phyloP scores from a whole-genome alignment of 2,888 invertebrate genomes.

The Cephus nigrinus region DNA sequence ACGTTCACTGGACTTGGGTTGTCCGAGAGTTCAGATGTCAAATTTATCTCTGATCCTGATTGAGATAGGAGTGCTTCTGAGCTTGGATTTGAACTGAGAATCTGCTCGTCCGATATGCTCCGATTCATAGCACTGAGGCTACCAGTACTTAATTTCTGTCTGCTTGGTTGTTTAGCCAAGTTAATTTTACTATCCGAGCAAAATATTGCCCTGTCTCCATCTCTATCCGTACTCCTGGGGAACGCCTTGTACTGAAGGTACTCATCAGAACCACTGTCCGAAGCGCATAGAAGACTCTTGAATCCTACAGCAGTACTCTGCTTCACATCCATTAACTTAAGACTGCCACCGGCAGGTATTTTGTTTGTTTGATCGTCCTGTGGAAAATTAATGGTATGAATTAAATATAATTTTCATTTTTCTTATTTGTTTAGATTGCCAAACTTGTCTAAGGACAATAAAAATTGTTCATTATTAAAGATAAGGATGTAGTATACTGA shows the following conservation, averaged over 20 bases:
- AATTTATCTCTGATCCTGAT: constrained; percentile 39
- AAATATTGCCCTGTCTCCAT: not conserved
- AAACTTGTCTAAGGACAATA: no score
- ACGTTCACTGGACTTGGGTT: constrained; percentile 39
- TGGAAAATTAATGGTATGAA: no score
- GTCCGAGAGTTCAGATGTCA: constrained; percentile 39
- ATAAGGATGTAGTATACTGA: no score
- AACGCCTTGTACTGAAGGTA: constrained; percentile 49
- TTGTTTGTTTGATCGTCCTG: no score
- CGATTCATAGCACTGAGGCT: constrained; percentile 27
- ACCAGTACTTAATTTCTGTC: not conserved
- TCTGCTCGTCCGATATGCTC: constrained; percentile 46
- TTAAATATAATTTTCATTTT: no score
- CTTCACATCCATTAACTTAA: constrained; percentile 39
- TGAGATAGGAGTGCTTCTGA: constrained; percentile 38
- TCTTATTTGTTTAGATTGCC: no score
- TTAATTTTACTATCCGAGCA: constrained; percentile 16
- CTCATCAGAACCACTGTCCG: constrained; percentile 54
- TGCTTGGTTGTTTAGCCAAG: not conserved
- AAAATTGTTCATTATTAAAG: no score
- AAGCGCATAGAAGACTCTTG: constrained; percentile 47
- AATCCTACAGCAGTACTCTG: constrained; percentile 53
- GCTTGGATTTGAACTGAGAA: constrained; percentile 46
- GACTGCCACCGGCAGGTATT: not conserved
- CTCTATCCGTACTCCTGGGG: constrained; percentile 22